Evolutionary conservation across 2,113 vertebrate species (phyloP), one percentile per base, ranked within the genome.

Genomic region (Gallinago jamesoni): DNA sequence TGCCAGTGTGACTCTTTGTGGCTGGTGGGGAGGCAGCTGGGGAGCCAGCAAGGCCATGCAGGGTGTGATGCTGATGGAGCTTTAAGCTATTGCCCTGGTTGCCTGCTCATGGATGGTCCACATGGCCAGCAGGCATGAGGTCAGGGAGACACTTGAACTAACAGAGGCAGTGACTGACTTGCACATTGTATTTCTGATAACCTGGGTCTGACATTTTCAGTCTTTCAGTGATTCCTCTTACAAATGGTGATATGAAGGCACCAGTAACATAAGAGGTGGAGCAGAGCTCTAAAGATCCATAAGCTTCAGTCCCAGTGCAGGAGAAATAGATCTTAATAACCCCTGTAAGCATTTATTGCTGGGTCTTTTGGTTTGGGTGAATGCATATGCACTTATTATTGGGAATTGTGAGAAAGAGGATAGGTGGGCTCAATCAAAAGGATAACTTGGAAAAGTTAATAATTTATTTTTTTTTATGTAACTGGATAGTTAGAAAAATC

Each of bases 261-360:
- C 14, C 18, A 22, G 15, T 66, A 70, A 43, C 3, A 2, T 20
- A 28, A 56, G 22, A 35, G 7, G 1, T 62, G 37, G 14, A 37
- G 12, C 8, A 27, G 33, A 83, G 6, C 9, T 37, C 28, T 62
- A 67, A 67, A 33, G 18, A 30, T 21, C 20, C 20, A 19, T 35
- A 69, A 50, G 17, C 3, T 67, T 92, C 27, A 50, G 16, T 10
- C 1, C 0, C 2, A 16, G 20, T 1, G 2, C n/a, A 74, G 55
- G 75, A 37, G 8, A 81, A 63, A 67, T 15, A 45, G 28, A 31
- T 45, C 16, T 88, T 50, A 60, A 19, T 2, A 74, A 6, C 18
- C 55, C 19, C 41, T 63, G 5, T 53, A n/a, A 56, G 15, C 20
- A 43, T n/a, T 52, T 77, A 5, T 27, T 79, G 25, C 33, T 55